Conservation (phyloP, 2,113 vertebrate genomes). For the Sarotherodon lohbergeri region DNA sequence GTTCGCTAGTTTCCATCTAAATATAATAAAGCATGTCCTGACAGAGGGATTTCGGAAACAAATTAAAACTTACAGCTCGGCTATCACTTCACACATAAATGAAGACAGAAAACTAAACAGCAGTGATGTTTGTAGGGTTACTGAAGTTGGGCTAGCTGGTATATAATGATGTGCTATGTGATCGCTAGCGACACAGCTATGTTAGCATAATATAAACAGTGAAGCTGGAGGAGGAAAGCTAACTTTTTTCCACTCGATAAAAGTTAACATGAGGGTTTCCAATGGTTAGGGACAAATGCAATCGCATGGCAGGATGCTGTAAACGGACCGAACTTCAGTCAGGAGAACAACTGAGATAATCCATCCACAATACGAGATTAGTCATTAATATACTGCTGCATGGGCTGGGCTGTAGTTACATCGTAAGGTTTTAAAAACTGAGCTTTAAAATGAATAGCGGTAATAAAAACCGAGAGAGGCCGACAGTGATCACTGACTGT, state of each 20-base stretch:
- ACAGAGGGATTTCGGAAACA: neutral
- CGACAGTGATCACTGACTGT: neutral
- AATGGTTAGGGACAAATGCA: accelerated
- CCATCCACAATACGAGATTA: neutral
- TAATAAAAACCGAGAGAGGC: neutral
- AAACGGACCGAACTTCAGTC: neutral
- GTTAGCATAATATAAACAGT: too few relatives aligned
- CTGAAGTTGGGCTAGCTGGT: too few relatives aligned
- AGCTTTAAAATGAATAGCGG: neutral
- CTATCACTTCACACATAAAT: neutral
- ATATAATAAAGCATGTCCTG: neutral
- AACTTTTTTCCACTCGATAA: too few relatives aligned
- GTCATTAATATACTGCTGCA: neutral
- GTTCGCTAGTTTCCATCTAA: neutral
- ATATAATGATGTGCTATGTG: too few relatives aligned
- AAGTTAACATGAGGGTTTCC: neutral
- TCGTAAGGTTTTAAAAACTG: neutral
- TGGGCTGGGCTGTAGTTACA: neutral
- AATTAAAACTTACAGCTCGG: accelerated
- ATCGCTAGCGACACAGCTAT: too few relatives aligned
- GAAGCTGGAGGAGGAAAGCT: too few relatives aligned
- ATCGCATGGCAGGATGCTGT: accelerated
- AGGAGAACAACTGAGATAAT: neutral
- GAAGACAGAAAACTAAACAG: neutral
- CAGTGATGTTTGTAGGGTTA: neutral